phyloP scores from a whole-genome alignment of 2,797 vertebrate genomes.

The Lepilemur ruficaudatus region DNA sequence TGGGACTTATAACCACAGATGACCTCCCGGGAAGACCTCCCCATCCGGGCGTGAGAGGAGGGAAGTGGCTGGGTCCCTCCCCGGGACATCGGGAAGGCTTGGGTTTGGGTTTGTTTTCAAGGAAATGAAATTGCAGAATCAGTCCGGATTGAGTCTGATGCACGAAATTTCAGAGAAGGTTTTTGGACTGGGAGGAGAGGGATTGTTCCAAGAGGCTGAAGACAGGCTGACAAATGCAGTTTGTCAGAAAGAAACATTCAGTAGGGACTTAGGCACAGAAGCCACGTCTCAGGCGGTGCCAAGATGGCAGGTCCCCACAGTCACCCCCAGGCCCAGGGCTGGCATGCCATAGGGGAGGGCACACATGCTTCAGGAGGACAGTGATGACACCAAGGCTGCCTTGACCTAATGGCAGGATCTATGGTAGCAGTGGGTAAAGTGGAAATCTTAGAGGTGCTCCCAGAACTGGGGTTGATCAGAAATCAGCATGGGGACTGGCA shows the following conservation, averaged over 20 bases:
- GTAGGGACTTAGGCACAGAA: neutral
- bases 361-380: no score
- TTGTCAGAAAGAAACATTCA: neutral
- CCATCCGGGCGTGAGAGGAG: accelerated
- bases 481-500: neutral
- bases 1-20: accelerated
- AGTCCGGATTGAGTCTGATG: neutral
- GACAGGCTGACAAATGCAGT: neutral
- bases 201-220: neutral
- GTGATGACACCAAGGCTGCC: neutral
- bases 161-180: neutral
- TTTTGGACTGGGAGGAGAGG: neutral
- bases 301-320: neutral
- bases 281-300: neutral
- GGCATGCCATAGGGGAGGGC: neutral
- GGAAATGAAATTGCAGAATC: neutral
- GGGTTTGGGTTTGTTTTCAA: neutral
- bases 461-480: neutral
- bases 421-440: neutral
- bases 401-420: neutral
- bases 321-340: neutral
- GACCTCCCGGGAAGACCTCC: neutral
- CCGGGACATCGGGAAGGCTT: neutral
- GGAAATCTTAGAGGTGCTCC: neutral
- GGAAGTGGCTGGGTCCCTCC: neutral